Conservation (phyloP, 1,140 invertebrate species). For the Phthorimaea operculella region DNA sequence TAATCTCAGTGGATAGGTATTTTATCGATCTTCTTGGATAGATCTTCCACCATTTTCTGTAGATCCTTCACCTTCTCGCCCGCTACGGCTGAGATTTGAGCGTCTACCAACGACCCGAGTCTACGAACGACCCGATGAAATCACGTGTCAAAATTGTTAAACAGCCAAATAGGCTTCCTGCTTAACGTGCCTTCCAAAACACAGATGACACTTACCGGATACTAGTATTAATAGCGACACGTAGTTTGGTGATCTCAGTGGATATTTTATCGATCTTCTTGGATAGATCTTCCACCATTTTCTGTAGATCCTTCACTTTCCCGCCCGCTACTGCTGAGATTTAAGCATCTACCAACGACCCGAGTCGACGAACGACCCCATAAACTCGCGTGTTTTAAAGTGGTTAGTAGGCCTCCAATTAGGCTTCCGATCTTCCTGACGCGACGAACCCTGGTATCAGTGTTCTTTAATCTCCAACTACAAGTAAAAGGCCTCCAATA, state of each 20-base stretch:
- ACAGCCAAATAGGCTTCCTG: too few species aligned
- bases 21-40: slow-evolving; percentile 78
- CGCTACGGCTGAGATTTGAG: slow-evolving; percentile 56
- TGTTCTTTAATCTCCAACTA: too few species aligned
- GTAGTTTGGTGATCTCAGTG: slow-evolving; percentile 78
- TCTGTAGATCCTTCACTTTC: slow-evolving; percentile 78
- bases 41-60: slow-evolving; percentile 77
- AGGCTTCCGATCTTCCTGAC: too few species aligned
- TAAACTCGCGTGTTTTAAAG: too few species aligned
- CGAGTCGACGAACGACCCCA: too few species aligned
- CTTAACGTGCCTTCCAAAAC: too few species aligned
- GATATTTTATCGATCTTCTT: slow-evolving; percentile 79
- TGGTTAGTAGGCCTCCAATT: too few species aligned
- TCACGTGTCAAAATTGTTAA: too few species aligned
- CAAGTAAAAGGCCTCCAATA: too few species aligned
- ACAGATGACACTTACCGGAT: slow-evolving; percentile 76
- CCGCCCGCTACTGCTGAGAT: slow-evolving; percentile 67
- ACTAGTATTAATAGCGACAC: slow-evolving; percentile 86
- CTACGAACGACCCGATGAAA: too few species aligned
- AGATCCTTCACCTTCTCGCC: slow-evolving; percentile 77
- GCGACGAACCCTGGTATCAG: too few species aligned
- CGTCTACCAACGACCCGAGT: too few species aligned
- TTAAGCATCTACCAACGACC: slow-evolving; percentile 71
- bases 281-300: slow-evolving; percentile 73
- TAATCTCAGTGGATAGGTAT: slow-evolving; percentile 77